Evolutionary conservation across 2,888 invertebrate species (phyloP).

Genomic region (Clostera curtula): DNA sequence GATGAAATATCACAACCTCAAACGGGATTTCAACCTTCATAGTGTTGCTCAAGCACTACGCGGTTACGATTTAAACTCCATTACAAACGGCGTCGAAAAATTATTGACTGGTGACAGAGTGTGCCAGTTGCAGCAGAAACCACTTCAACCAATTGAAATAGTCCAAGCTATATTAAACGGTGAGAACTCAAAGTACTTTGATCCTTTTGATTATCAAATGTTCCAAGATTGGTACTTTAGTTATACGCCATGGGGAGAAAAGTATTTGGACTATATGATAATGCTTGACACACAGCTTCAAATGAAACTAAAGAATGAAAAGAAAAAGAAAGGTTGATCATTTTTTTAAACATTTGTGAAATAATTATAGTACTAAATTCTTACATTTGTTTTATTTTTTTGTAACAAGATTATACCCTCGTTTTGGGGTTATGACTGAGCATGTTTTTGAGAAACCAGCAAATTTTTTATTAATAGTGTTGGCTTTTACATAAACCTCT

Average conservation of each 20-base stretch:
- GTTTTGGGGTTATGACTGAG: too few species aligned
- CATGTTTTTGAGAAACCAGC: too few species aligned
- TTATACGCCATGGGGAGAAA: constrained; percentile 47
- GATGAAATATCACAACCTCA: constrained; percentile 75
- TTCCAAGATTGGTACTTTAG: constrained; percentile 64
- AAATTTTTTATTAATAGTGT: too few species aligned
- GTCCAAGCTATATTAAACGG: constrained; percentile 52
- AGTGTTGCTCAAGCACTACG: constrained; percentile 69
- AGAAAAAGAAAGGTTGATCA: constrained; percentile 35
- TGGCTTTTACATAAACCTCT: too few species aligned
- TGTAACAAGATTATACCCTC: too few species aligned
- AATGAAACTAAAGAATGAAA: constrained; percentile 48
- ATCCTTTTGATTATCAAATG: constrained; percentile 56
- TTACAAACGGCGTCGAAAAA: constrained; percentile 53
- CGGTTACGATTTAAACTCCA: constrained; percentile 69
- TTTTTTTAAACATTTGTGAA: too few species aligned
- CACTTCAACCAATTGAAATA: constrained; percentile 69
- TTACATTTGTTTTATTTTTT: too few species aligned
- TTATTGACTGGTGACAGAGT: constrained; percentile 65
- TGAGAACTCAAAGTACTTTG: constrained; percentile 41
- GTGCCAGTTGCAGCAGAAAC: constrained; percentile 65
- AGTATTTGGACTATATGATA: constrained; percentile 39
- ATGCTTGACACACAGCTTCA: constrained; percentile 45
- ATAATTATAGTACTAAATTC: too few species aligned
- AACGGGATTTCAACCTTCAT: constrained; percentile 75